A percentile compares a stretch with the other conserved stretches of the same genome.
phyloP scores from a whole-genome alignment of 2,797 vertebrate genomes.

The Phataginus tricuspis region DNA sequence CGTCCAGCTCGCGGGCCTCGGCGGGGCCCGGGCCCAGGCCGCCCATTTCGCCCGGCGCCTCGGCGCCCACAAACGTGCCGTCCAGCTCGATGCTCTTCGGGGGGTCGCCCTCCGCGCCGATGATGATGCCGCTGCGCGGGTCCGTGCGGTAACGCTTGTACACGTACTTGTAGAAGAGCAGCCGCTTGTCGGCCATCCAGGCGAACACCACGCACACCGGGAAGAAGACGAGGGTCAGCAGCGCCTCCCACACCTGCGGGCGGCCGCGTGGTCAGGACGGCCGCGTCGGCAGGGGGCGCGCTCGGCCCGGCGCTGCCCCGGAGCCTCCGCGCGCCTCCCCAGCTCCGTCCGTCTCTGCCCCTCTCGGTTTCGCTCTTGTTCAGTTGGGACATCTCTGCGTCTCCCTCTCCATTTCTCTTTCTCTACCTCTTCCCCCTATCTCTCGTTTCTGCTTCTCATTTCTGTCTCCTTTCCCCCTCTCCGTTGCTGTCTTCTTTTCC shows the following conservation, averaged over 20 bases:
- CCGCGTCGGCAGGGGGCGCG: neutral
- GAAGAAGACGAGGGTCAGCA: slow-evolving; percentile 94
- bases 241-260: slow-evolving; percentile 92
- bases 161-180: slow-evolving; percentile 97
- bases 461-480: neutral
- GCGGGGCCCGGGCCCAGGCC: slow-evolving; percentile 60
- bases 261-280: slow-evolving; percentile 54
- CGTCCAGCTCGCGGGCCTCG: slow-evolving; percentile 91
- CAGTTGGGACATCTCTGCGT: neutral
- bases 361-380: neutral
- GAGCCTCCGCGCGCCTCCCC: accelerated
- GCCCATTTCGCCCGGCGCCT: slow-evolving; percentile 70
- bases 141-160: slow-evolving; percentile 95
- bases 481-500: no score
- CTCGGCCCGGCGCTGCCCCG: neutral
- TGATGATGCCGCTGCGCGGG: slow-evolving; percentile 95
- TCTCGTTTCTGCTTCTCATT: neutral
- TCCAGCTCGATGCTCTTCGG: slow-evolving; percentile 94
- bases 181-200: slow-evolving; percentile 95
- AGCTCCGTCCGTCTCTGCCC: neutral
- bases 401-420: no score
- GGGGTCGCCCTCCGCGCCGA: slow-evolving; percentile 93
- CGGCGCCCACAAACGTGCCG: slow-evolving; percentile 87
- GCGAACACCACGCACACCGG: slow-evolving; percentile 95
- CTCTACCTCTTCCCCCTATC: neutral